Evolutionary conservation across 1,140 invertebrate species (phyloP).

Genomic region (Caenorhabditis inopinata): DNA sequence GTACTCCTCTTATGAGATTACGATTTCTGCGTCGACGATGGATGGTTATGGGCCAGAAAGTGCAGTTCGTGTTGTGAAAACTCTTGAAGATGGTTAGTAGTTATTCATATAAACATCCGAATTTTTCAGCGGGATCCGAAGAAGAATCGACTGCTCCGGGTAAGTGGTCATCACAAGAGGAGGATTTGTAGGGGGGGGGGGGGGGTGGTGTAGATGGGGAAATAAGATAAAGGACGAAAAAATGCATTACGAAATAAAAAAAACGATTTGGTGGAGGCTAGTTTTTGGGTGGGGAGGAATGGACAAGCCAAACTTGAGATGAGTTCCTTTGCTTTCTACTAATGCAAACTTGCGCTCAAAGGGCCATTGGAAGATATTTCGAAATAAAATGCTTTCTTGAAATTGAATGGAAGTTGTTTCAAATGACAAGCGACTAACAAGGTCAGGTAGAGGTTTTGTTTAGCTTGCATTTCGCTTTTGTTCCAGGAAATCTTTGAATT

Average conservation of each 20-base stretch:
- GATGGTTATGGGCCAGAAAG: constrained; percentile 45
- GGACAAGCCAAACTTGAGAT: no score
- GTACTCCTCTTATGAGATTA: constrained; percentile 48
- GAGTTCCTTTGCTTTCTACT: no score
- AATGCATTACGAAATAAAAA: constrained; percentile 11
- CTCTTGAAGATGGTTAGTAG: constrained; percentile 49
- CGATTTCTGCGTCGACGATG: constrained; percentile 43
- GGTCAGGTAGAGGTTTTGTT: no score
- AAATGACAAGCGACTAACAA: no score
- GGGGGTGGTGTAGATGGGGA: neutral
- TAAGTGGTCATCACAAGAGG: neutral
- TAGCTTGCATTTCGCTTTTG: no score
- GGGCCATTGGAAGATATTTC: no score
- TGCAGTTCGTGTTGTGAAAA: constrained; percentile 20
- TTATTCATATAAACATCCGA: neutral
- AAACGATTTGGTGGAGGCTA: no score
- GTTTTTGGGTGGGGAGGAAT: no score
- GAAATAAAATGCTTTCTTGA: no score
- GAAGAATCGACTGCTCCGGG: constrained; percentile 28
- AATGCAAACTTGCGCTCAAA: no score
- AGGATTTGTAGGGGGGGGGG: neutral
- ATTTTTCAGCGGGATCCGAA: constrained; percentile 25
- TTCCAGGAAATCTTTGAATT: no score
- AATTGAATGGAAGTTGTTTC: no score
- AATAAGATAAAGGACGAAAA: neutral